Percentiles rank a stretch among this genome's conserved stretches.
Evolutionary conservation across 2,113 vertebrate genomes (phyloP).

Genomic region (Baryphthengus martii): DNA sequence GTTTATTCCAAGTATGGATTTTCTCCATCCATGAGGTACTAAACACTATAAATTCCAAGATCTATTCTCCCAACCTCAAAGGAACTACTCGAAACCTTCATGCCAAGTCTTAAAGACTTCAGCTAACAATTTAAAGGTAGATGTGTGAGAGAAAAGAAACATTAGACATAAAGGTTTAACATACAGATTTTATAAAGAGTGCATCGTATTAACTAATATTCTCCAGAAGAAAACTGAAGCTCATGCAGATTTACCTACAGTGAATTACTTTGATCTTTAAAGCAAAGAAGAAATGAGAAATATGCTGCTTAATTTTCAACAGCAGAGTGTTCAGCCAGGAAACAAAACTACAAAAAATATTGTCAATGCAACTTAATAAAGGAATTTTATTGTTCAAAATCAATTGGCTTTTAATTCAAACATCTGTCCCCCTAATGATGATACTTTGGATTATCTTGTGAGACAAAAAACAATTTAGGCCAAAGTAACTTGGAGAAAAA

Average conservation of each 20-base stretch:
- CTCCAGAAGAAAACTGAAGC: not conserved
- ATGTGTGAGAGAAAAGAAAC: not conserved
- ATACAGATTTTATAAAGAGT: not conserved
- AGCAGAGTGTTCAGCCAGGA: not conserved
- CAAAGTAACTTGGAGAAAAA: not conserved
- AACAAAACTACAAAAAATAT: not conserved
- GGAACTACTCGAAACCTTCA: not conserved
- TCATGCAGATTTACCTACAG: not conserved
- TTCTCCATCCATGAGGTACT: not conserved
- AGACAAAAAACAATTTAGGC: not conserved
- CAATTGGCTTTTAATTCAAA: not conserved
- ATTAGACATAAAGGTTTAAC: not conserved
- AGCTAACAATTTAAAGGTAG: not conserved
- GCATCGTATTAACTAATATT: not conserved
- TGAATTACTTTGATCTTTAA: not conserved
- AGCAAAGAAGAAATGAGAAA: not conserved
- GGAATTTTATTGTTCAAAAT: not conserved
- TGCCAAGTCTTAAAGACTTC: not conserved
- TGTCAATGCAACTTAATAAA: not conserved
- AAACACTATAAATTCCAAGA: not conserved
- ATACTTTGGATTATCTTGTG: not conserved
- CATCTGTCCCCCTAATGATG: not conserved
- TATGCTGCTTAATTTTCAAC: not conserved
- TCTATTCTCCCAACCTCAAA: not conserved
- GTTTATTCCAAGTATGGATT: not conserved